Percentiles rank a stretch among this genome's conserved stretches.
Conservation (phyloP, 2,113 vertebrate species). For the Bos javanicus region DNA sequence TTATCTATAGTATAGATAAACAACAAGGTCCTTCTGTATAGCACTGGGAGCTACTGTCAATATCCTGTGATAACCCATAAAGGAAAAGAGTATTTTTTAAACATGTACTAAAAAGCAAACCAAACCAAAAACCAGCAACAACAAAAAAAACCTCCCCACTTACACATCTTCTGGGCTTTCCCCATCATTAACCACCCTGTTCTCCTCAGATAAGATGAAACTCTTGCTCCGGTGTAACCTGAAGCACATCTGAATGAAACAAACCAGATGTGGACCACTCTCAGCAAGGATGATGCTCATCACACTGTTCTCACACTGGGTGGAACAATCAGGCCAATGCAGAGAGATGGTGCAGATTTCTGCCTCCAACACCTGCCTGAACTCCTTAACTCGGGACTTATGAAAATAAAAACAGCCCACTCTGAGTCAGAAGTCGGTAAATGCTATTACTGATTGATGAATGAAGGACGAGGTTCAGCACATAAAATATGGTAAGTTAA, state of each 20-base stretch:
- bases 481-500: not conserved
- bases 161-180: too few species aligned
- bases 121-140: not conserved
- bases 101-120: not conserved
- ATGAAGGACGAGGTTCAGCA: not conserved
- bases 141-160: too few species aligned
- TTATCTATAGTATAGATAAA: not conserved
- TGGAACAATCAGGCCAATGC: fast-evolving
- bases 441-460: not conserved
- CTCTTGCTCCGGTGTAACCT: not conserved
- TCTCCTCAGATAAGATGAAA: not conserved
- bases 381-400: not conserved
- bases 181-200: not conserved
- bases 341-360: fast-evolving
- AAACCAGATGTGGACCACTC: not conserved
- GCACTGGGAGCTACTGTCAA: not conserved
- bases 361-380: fast-evolving
- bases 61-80: not conserved
- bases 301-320: fast-evolving
- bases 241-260: not conserved
- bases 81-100: not conserved
- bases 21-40: not conserved
- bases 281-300: fast-evolving
- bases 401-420: not conserved
- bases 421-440: not conserved